These are phyloP conservation scores for Rhineura floridana DNA, from an alignment of 2,113 vertebrate species.

Conservation along the genomic window DNA sequence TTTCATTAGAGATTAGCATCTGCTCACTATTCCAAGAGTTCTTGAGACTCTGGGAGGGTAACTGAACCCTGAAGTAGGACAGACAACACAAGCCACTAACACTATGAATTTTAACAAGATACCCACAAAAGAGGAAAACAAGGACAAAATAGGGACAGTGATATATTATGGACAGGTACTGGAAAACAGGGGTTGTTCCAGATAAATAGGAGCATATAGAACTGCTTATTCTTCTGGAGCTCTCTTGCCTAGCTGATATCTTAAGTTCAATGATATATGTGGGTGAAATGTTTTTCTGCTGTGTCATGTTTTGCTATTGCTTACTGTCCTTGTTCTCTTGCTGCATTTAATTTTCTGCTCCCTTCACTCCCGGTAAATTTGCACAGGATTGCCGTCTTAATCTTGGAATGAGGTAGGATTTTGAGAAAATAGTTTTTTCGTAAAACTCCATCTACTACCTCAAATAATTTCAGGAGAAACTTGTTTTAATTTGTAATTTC, in stretches of 20 bases:
- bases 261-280: no score
- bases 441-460: neutral
- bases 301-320: neutral
- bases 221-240: no score
- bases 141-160: no score
- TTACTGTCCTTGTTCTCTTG: neutral
- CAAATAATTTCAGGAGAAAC: conserved; percentile 1
- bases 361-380: neutral
- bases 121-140: no score
- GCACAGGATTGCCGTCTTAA: neutral
- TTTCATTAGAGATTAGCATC: neutral
- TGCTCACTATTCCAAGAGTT: neutral
- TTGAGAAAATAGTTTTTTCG: neutral
- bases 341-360: conserved; percentile 38
- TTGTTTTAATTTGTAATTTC: neutral
- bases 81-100: neutral
- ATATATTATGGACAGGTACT: no score
- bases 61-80: neutral
- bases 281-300: neutral
- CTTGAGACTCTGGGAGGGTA: neutral
- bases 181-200: neutral
- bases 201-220: neutral
- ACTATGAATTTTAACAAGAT: no score
- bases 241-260: no score
- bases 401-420: neutral